Base-by-base conservation (phyloP, 2,797 vertebrate species). In the Cyclura pinguis region DNA sequence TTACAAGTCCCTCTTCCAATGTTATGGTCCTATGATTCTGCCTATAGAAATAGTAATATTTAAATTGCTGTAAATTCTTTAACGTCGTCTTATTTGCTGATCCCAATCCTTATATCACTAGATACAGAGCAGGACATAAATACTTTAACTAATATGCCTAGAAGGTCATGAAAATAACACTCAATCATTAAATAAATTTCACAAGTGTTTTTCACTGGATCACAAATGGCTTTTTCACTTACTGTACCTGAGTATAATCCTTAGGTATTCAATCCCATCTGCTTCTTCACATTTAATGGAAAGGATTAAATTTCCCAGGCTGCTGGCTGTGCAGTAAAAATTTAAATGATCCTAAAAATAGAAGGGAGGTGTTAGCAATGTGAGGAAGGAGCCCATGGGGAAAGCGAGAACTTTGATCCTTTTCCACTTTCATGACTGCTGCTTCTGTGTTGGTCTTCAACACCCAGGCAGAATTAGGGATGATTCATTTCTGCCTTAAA, bases 261-360 rank as follows among this genome's bases (percentile, higher is more conserved):
- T 97, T 72, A 99, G 97, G 95, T 98, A 99, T 97, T 99, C 99
- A 32, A 98, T 98, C 52, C 97, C 98, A 50, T 99, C 98, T 2
- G 96, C 96, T 93, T 99, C 99, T 96, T 99, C 99, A 0, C 99
- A 98, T 96, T 99, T 99, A 95, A 99, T 95, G 64, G 99, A 99
- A 96, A 99, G 98, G 92, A 99, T 98, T 95, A 99, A 97, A 97
- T 99, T 98, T 38, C 99, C 99, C 1, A 99, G 97, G 96, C 98
- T 99, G 98, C 98, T 99, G 94, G 97, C 98, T 0, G 98, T 98
- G 94, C 98, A 99, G 94, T 99, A 99, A 95, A 99, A 99, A 97
- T 99, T 99, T 92, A 99, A 97, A 96, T 99, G 99, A 94, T 99
- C 99, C 99, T 99, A 96, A 92, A 95, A 94, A 94, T 7, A 96